These are phyloP conservation scores for Silurus glanis DNA, from an alignment of 2,113 vertebrate genomes.

Conservation along the genomic window DNA sequence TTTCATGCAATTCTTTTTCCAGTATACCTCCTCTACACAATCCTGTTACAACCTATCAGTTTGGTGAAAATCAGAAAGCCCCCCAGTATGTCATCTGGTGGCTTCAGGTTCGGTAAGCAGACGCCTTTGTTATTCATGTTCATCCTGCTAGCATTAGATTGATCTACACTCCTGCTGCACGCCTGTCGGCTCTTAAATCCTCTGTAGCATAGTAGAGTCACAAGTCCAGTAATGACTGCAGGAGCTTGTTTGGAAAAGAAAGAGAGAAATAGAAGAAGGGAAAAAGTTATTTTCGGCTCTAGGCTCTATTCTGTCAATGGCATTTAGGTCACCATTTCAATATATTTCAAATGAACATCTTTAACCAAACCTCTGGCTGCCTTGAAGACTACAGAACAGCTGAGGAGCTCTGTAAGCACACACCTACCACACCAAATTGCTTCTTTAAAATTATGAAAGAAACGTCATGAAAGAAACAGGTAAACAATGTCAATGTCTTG, in stretches of 20 bases:
- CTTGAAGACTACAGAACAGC: background rate
- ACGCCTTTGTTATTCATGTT: slow-evolving; percentile 8
- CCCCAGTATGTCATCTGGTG: background rate
- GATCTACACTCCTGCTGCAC: background rate
- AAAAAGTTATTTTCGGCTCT: slow-evolving; percentile 8
- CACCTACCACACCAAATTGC: background rate
- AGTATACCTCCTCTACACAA: background rate
- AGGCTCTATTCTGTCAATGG: background rate
- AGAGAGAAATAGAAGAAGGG: background rate
- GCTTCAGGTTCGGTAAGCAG: slow-evolving; percentile 10
- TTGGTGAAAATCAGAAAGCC: slow-evolving; percentile 1
- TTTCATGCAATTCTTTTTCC: background rate
- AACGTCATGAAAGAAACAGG: too few species aligned
- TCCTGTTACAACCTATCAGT: background rate
- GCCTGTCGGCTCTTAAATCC: background rate
- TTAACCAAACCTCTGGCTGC: background rate
- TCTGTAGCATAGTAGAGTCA: slow-evolving; percentile 2
- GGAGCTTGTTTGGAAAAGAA: background rate
- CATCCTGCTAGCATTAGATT: background rate
- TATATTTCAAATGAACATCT: background rate
- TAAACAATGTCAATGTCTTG: too few species aligned
- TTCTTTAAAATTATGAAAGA: background rate
- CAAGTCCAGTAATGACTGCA: background rate
- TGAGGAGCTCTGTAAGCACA: background rate
- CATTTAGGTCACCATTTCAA: background rate